Conservation (phyloP, 2,888 invertebrate genomes). For the Apantesis nais region DNA sequence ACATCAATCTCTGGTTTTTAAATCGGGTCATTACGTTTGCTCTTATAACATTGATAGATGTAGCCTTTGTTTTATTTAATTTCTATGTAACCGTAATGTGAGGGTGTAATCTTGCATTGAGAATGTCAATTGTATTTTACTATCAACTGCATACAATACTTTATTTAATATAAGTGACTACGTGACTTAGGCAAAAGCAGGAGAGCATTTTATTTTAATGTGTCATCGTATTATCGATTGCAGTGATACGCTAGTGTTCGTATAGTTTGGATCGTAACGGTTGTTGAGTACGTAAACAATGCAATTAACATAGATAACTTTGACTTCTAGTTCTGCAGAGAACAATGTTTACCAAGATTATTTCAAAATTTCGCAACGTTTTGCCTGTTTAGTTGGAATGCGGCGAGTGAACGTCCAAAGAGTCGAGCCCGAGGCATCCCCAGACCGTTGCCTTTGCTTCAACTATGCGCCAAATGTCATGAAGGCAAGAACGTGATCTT, state of each 20-base stretch:
- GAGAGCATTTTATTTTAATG: constrained; percentile 12
- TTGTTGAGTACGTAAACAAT: constrained; percentile 18
- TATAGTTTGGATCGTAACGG: constrained; percentile 8
- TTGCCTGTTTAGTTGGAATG: constrained; percentile 66
- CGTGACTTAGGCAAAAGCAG: not conserved
- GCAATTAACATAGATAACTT: constrained; percentile 18
- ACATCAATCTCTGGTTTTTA: constrained; percentile 55
- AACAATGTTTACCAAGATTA: constrained; percentile 44
- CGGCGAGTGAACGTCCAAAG: constrained; percentile 75
- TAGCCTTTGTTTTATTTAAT: constrained; percentile 22
- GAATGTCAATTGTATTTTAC: constrained; percentile 33
- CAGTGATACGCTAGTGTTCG: constrained; percentile 9
- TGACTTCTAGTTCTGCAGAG: constrained; percentile 28
- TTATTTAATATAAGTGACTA: not conserved
- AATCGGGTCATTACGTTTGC: constrained; percentile 24
- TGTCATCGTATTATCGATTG: constrained; percentile 14
- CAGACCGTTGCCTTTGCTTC: constrained; percentile 58
- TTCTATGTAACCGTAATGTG: constrained; percentile 33
- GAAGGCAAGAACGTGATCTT: constrained; percentile 69
- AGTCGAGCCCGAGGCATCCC: constrained; percentile 64
- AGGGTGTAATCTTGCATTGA: constrained; percentile 33
- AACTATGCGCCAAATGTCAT: constrained; percentile 75
- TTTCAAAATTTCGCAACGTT: constrained; percentile 66
- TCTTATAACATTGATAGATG: constrained; percentile 29
- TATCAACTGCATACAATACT: constrained; percentile 5